Base-by-base conservation (phyloP, 2,113 vertebrate species). In the Macroglossus sobrinus region DNA sequence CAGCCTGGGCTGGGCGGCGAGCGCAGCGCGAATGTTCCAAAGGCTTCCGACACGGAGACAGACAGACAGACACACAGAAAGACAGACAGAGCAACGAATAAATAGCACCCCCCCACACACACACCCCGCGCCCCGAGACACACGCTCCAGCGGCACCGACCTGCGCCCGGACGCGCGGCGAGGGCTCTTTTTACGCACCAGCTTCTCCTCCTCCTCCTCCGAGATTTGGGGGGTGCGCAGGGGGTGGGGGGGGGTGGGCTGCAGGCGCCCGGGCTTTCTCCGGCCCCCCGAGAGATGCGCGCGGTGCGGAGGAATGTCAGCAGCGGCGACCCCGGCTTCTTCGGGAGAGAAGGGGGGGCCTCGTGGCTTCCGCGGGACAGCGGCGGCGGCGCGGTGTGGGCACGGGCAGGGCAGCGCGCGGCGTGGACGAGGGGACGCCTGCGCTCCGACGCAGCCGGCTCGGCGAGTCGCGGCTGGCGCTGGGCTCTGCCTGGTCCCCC, bases 351-450 rank as follows among this genome's bases (percentile, higher is more conserved):
- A n/a, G n/a, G n/a, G n/a, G 95, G 53, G 15, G 16, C 1, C 4
- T 74, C 87, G 72, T 96, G 93, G 97, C 98, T 97, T 96, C 94
- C 71, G 91, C 96, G 87, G 96, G 91, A 93, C 97, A 97, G 89
- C 97, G 97, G 98, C 11, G 98, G 98, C 98, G 97, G 98, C 82
- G 98, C 98, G 98, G 97, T 97, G 97, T 92, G 89, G 97, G 98
- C 97, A 96, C n/a, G n/a, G 98, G 88, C 84, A 95, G 93, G 87
- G 92, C 95, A 90, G 91, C 95, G 96, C 95, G 79, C 90, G 95
- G 98, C n/a, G 78, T 96, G 96, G 98, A 98, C 97, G 84, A 98
- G 98, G n/a, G 11, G 9, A 98, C 98, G 98, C 98, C 98, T 97
- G 98, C 98, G 97, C 97, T 11, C 11, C 1, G 45, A 10, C 45